Percentiles rank a stretch among this genome's conserved stretches.
Evolutionary conservation across 2,797 vertebrate genomes (phyloP).

Genomic region (Lepilemur ruficaudatus): DNA sequence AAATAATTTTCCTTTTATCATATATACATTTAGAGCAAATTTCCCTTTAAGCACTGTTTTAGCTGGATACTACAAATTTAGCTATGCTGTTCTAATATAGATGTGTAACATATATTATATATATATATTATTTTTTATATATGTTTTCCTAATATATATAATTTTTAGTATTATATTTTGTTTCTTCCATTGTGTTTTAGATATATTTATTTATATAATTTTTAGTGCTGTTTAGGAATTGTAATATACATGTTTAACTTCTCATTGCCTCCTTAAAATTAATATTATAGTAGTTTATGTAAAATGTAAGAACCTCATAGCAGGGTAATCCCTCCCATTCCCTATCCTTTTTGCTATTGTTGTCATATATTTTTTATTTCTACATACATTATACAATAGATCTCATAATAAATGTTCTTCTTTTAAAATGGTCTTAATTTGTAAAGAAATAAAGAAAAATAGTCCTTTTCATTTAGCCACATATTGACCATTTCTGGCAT

Average conservation of each 20-base stretch:
- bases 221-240: not conserved
- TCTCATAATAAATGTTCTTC: not conserved
- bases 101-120: not conserved
- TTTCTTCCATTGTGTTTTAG: not conserved
- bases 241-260: not conserved
- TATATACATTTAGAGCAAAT: not conserved
- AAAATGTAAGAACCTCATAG: not conserved
- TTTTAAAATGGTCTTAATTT: not conserved
- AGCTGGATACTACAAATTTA: not conserved
- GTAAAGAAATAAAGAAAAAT: not conserved
- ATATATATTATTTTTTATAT: not conserved
- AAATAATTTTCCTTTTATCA: not conserved
- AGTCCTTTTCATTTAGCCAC: not conserved
- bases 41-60: not conserved
- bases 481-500: not conserved
- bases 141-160: not conserved
- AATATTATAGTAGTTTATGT: not conserved
- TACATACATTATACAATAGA: not conserved
- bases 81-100: not conserved
- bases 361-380: not conserved
- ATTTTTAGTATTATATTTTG: not conserved
- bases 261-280: not conserved
- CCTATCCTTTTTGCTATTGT: not conserved
- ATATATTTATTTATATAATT: not conserved
- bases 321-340: not conserved